Conservation (phyloP, 2,113 vertebrate genomes). For the Camelus bactrianus region DNA sequence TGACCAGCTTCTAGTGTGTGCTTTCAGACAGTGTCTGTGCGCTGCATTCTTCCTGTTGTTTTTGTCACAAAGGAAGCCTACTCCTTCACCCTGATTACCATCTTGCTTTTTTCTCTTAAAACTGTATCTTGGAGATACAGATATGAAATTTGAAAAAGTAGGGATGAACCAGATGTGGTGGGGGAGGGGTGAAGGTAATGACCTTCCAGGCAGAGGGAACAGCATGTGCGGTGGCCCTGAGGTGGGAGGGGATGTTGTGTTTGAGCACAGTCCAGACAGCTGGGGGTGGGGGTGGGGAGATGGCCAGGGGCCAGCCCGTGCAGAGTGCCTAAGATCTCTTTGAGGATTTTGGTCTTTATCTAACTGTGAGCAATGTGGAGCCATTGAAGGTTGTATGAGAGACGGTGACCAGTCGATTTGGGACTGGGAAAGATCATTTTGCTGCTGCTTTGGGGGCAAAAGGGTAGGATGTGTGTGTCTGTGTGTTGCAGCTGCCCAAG, state of each 20-base stretch:
- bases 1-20: fast-evolving
- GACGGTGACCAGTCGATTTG: fast-evolving
- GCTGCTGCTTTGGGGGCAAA: neutral
- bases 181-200: neutral
- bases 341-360: too few species aligned
- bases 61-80: neutral
- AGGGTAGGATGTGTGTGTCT: fast-evolving
- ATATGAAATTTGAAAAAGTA: fast-evolving
- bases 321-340: fast-evolving
- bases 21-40: neutral
- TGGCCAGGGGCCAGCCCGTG: too few species aligned
- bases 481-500: neutral
- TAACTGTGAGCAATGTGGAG: neutral
- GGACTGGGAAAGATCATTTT: neutral
- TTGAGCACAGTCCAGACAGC: neutral
- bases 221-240: neutral
- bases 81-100: fast-evolving
- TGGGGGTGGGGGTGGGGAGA: too few species aligned
- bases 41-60: neutral
- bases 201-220: neutral
- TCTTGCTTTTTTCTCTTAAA: neutral
- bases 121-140: fast-evolving
- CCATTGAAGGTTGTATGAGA: neutral
- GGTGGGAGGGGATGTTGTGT: neutral
- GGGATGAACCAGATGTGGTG: neutral